Conservation (phyloP, 2,113 vertebrate genomes). For the Xiphorhynchus elegans region DNA sequence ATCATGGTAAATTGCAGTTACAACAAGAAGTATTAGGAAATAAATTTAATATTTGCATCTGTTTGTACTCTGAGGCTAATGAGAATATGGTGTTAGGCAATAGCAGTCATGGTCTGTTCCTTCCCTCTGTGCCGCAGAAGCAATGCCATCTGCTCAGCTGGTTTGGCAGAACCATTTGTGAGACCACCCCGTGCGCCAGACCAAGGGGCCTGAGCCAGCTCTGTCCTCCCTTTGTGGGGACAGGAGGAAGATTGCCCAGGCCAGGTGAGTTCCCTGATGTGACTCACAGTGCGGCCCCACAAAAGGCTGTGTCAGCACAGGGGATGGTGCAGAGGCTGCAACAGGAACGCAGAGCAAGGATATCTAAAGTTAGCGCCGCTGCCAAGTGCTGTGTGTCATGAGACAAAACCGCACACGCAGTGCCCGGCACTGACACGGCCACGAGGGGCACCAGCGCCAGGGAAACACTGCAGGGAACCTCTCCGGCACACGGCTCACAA, state of each 20-base stretch:
- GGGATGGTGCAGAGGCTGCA: background rate
- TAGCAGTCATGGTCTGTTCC: background rate
- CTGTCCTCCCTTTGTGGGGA: background rate
- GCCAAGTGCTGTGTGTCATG: background rate
- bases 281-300: background rate
- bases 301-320: background rate
- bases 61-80: background rate
- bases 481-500: too few relatives aligned
- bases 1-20: background rate
- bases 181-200: background rate
- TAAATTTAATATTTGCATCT: background rate
- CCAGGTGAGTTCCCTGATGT: accelerated
- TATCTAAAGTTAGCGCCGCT: background rate
- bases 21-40: conserved; percentile 1
- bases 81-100: background rate
- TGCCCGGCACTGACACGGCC: background rate
- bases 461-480: too few relatives aligned
- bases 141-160: background rate
- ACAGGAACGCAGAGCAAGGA: background rate
- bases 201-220: background rate
- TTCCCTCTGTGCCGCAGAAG: background rate
- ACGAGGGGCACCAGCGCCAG: too few relatives aligned
- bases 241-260: background rate
- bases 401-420: background rate
- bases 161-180: background rate